Evolutionary conservation across 2,888 invertebrate species (phyloP), one percentile per base, ranked within the genome.

Genomic region (Urechis unicinctus): DNA sequence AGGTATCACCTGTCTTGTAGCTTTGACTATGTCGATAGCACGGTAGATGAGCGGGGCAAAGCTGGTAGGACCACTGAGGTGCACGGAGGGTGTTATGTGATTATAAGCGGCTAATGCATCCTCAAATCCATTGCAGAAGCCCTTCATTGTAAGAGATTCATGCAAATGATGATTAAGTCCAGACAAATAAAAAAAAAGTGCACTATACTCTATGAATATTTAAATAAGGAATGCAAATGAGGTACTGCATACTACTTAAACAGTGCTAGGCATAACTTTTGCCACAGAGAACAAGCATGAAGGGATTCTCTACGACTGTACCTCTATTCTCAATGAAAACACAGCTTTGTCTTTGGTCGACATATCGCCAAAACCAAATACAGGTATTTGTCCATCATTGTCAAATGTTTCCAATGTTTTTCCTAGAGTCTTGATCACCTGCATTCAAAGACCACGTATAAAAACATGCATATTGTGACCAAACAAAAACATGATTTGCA

Each of bases 31-130:
- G 50, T 80, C 77, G 47, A 81, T 78, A 4, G 81, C 80, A 54
- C 77, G 74, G 57, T 77, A 66, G 54, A 82, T 82, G 42, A 82
- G 68, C 1, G 82, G 82, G 0, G 81, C 81, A 62, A 81, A 81
- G 65, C 79, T 81, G 36, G 81, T 82, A 1, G 82, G 82, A 2
- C 82, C 82, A 55, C 80, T 79, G 21, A 82, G 71, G 9, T 70
- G 67, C 2, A 81, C 75, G 44, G 70, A 71, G 2, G 77, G 77
- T 3, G 80, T 79, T 13, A 80, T 71, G 25, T 74, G 68, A 58
- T 78, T 78, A 65, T 82, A 82, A 1, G 73, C 71, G 31, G 72
- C 68, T 26, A 81, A 61, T 13, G 81, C 80, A 50, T 79, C 79
- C 54, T 76, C 71, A 52, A 78, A 75, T 1, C 78, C 78, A 48